Evolutionary conservation across 23 tunicate species (phyloP), one percentile per base, ranked within the genome.

Genomic region (Corella eumyota): DNA sequence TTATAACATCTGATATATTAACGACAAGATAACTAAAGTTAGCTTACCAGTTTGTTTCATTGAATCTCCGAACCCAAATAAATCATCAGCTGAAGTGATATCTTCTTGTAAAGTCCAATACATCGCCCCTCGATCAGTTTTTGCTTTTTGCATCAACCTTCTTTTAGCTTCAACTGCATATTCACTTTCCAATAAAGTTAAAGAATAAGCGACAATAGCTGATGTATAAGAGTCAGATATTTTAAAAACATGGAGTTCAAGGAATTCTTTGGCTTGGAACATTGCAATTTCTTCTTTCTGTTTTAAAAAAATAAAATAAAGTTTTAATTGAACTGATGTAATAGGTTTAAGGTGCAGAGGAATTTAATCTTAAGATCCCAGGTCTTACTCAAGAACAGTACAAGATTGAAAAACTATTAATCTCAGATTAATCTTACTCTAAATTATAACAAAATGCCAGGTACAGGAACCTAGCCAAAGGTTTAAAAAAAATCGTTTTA

Each of bases 191-290:
- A 67, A 58, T 63, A 88, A 45, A 4, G 96, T 72, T 25, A 88
- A 58, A 6, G 96, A 81, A 40, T 88, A 88, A 32, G 96, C 96
- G 17, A 65, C 50, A 44, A 88, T 68, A 6, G 90, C 73, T 0
- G 81, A 72, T 0, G 96, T 78, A 68, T 88, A 88, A 2, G 96
- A 56, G 58, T 88, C 78, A 25, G 79, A 63, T n/a, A 53, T 46
- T 17, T 46, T 62, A 48, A 53, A 56, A 17, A 72, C 72, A 4
- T 34, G 36, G n/a, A 38, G 17, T 38, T 88, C 87, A 21, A 88
- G 69, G 55, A 31, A 88, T 21, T 69, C 77, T 47, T 53, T 57
- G 5, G 88, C 88, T 68, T 66, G 76, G 68, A 57, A 46, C 51
- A 85, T 68, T 1, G 90, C 88, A 7, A 75, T 56, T 37, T 71